Conservation (phyloP, 2,797 vertebrate species). For the Melanotaenia maccullochi region DNA sequence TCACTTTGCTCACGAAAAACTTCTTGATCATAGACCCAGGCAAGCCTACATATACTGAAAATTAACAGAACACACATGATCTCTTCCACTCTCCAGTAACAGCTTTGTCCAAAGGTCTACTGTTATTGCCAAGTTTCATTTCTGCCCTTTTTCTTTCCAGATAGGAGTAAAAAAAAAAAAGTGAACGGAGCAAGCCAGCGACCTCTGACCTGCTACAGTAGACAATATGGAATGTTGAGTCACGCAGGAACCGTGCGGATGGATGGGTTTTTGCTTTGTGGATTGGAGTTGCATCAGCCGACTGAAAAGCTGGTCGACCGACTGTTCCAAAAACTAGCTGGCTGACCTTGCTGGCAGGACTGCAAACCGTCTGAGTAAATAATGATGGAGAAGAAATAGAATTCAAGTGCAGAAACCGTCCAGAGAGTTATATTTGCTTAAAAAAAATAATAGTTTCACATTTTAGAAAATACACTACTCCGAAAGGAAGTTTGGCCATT, state of each 20-base stretch:
- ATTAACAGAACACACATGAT: slow-evolving; percentile 9
- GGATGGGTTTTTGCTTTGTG: slow-evolving; percentile 55
- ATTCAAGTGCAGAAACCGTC: slow-evolving; percentile 5
- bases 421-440: background rate
- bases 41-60: background rate
- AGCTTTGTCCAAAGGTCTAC: slow-evolving; percentile 59
- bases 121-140: slow-evolving; percentile 28
- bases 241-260: slow-evolving; percentile 43
- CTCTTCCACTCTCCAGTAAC: slow-evolving; percentile 30
- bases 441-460: slow-evolving; percentile 6
- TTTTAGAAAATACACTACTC: background rate
- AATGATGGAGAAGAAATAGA: slow-evolving; percentile 37
- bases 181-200: slow-evolving; percentile 14
- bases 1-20: background rate
- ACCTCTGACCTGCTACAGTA: slow-evolving; percentile 66
- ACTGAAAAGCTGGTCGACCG: slow-evolving; percentile 15
- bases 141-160: slow-evolving; percentile 9
- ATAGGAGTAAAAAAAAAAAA: slow-evolving; percentile 31
- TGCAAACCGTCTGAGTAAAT: slow-evolving; percentile 11
- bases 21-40: slow-evolving; percentile 27
- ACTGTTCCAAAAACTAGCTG: slow-evolving; percentile 23
- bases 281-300: slow-evolving; percentile 22
- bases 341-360: slow-evolving; percentile 38
- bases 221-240: slow-evolving; percentile 60
- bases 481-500: background rate